phyloP scores from a whole-genome alignment of 1,140 invertebrate species.

The Caerostris extrusa region DNA sequence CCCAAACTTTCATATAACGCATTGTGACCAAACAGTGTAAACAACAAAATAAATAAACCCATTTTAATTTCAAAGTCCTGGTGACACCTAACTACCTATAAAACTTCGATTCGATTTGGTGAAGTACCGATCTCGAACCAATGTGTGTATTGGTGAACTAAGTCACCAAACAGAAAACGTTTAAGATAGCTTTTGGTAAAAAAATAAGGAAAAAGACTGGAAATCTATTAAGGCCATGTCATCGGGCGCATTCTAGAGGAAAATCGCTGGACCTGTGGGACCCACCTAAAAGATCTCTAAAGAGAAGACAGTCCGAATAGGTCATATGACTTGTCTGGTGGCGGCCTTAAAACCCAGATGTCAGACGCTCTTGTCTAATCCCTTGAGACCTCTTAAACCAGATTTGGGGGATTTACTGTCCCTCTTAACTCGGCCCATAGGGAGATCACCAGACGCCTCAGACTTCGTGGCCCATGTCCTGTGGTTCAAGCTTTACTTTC shows the following conservation, averaged over 20 bases:
- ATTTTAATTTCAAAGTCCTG: background rate
- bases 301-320: slow-evolving; percentile 65
- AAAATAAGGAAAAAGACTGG: slow-evolving; percentile 17
- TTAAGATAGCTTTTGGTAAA: background rate
- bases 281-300: slow-evolving; percentile 55
- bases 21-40: no score
- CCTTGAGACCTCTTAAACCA: slow-evolving; percentile 77
- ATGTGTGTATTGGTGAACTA: background rate
- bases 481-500: slow-evolving; percentile 58
- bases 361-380: slow-evolving; percentile 58
- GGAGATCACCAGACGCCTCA: slow-evolving; percentile 67
- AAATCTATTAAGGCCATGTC: slow-evolving; percentile 57
- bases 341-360: slow-evolving; percentile 74
- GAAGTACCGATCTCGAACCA: background rate
- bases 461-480: slow-evolving; percentile 37
- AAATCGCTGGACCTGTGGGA: slow-evolving; percentile 66
- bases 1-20: no score
- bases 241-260: slow-evolving; percentile 43
- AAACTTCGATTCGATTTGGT: background rate
- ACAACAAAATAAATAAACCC: background rate
- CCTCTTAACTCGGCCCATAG: slow-evolving; percentile 68
- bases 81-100: background rate
- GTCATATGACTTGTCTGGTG: slow-evolving; percentile 71
- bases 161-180: slow-evolving; percentile 5
- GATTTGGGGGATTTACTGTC: slow-evolving; percentile 77